Conservation (phyloP, 1,140 invertebrate species). For the Apocrypta bakeri region DNA sequence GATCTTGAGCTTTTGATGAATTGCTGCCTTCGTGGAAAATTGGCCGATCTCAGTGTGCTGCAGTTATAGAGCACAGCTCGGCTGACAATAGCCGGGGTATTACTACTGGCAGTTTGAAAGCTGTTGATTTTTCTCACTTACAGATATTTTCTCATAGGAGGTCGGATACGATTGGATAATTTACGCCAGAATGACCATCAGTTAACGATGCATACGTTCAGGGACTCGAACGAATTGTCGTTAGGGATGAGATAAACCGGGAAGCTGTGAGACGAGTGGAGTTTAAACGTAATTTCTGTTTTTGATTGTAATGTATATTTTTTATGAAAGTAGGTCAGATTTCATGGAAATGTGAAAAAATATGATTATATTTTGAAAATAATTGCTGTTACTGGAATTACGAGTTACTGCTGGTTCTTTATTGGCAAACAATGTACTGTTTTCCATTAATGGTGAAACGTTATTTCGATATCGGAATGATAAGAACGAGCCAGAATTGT, state of each 20-base stretch:
- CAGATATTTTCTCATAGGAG: background rate
- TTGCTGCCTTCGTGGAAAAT: conserved; percentile 18
- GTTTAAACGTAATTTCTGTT: too few relatives aligned
- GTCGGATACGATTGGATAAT: background rate
- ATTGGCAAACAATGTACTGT: too few relatives aligned
- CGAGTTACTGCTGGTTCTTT: too few relatives aligned
- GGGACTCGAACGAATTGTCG: background rate
- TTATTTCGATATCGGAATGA: too few relatives aligned
- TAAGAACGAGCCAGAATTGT: too few relatives aligned
- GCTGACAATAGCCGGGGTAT: background rate
- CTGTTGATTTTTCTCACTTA: background rate
- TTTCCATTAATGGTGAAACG: too few relatives aligned
- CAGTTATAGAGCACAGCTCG: background rate
- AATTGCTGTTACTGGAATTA: too few relatives aligned
- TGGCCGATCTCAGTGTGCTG: too few relatives aligned
- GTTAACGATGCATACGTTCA: background rate
- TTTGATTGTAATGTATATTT: too few relatives aligned
- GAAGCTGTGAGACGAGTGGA: background rate
- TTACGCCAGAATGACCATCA: background rate
- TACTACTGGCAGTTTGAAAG: background rate
- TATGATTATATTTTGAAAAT: too few relatives aligned
- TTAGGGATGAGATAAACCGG: background rate
- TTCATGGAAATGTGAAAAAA: too few relatives aligned
- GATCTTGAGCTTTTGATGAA: conserved; percentile 49
- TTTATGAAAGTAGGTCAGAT: too few relatives aligned